These are phyloP conservation scores for Esperia sulphurella DNA, from an alignment of 2,888 invertebrate species.

Conservation along the genomic window DNA sequence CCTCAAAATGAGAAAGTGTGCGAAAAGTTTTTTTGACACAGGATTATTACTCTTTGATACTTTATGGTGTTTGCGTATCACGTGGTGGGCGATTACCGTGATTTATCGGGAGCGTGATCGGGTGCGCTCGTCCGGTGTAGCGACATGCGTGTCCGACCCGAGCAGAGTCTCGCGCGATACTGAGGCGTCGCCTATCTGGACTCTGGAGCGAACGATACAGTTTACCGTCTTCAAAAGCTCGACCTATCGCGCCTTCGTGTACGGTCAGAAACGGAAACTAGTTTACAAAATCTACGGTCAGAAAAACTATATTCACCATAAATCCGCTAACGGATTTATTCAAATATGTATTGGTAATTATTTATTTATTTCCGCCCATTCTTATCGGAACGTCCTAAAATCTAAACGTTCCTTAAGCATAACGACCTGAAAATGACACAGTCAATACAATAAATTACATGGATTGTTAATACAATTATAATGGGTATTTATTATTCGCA, in stretches of 20 bases:
- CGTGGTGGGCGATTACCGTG: slow-evolving; percentile 48
- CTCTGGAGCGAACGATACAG: slow-evolving; percentile 40
- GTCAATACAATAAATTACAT: no score
- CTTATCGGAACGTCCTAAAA: no score
- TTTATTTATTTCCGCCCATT: no score
- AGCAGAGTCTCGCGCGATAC: slow-evolving; percentile 62
- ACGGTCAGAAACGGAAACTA: slow-evolving; percentile 36
- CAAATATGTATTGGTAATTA: no score
- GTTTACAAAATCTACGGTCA: slow-evolving; percentile 22
- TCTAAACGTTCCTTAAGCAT: no score
- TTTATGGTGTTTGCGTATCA: slow-evolving; percentile 41
- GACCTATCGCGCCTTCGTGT: slow-evolving; percentile 28
- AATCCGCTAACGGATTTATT: no score
- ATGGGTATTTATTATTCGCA: no score
- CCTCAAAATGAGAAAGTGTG: slow-evolving; percentile 44
- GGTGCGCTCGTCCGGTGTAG: slow-evolving; percentile 31
- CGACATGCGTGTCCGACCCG: slow-evolving; percentile 52
- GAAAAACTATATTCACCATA: neutral
- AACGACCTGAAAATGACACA: no score
- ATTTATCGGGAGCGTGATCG: slow-evolving; percentile 58
- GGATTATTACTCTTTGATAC: slow-evolving; percentile 47
- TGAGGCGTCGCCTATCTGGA: slow-evolving; percentile 37
- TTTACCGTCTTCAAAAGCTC: slow-evolving; percentile 51
- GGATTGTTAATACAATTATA: no score
- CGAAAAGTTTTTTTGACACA: slow-evolving; percentile 16